Evolutionary conservation across 2,888 invertebrate genomes (phyloP), one percentile per base, ranked within the genome.

Genomic region (Hofmannophila pseudospretella): DNA sequence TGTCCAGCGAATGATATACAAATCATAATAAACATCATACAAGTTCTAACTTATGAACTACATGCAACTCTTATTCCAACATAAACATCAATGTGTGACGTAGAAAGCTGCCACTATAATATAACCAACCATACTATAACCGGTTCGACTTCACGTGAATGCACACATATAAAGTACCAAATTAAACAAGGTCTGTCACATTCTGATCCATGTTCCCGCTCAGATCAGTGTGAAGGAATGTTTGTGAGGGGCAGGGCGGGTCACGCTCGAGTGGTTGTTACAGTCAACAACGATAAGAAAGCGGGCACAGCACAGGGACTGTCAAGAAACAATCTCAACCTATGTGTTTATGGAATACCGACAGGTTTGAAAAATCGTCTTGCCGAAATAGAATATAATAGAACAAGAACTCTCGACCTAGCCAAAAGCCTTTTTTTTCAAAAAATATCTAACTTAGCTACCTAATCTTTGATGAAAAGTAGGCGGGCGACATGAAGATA

Each of bases 21-120:
- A 78, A 77, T 81, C 76, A 78, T 75, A 73, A 77, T 80, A 77
- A 77, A 75, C 76, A 71, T 68, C 65, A 65, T 66, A 68, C 64
- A 58, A 56, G 57, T 58, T 65, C 64, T 65, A 73, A 72, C 64
- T 71, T 72, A 74, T 69, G 67, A 65, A 65, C 58, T n/a, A 19
- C 33, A 36, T 26, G 30, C 38, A 28, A 38, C 33, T 33, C 29
- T 36, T 67, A 74, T 72, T 62, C 61, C 59, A 67, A 74, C 63
- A 72, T 65, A 73, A 72, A 74, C 71, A 58, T 51, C 65, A 49
- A 68, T 68, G 72, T 74, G 71, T 82, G 76, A 80, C 79, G 77
- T 78, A 72, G 77, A 77, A 75, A 76, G 77, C 76, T 70, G 72
- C 67, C 64, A 67, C 65, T 58, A 70, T n/a, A n/a, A n/a, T n/a